Conservation (phyloP, 2,113 vertebrate genomes). For the Myotis lucifugus region DNA sequence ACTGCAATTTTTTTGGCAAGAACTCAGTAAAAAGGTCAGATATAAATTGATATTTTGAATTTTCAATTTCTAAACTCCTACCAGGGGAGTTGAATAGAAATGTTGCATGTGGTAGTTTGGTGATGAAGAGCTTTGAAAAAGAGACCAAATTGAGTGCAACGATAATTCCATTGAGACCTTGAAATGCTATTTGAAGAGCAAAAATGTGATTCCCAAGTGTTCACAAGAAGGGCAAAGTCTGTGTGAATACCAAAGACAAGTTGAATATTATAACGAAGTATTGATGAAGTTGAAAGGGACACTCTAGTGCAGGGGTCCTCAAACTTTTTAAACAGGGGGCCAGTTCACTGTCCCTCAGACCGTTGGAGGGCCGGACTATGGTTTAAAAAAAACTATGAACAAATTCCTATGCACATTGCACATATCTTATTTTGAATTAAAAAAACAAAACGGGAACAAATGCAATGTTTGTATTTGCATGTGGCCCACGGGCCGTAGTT, state of each 20-base stretch:
- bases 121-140: constrained; percentile 9
- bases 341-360: too few relatives aligned
- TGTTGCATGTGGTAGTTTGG: neutral
- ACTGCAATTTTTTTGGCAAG: neutral
- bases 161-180: constrained; percentile 5
- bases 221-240: neutral
- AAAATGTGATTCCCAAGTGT: neutral
- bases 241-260: neutral
- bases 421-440: too few relatives aligned
- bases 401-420: too few relatives aligned
- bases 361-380: too few relatives aligned
- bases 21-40: neutral
- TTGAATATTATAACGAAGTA: neutral
- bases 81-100: neutral
- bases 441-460: too few relatives aligned
- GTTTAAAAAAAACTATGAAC: too few relatives aligned
- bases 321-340: too few relatives aligned
- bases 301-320: neutral
- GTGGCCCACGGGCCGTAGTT: too few relatives aligned
- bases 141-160: neutral
- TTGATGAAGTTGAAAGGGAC: neutral
- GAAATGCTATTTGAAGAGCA: neutral
- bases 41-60: constrained; percentile 5
- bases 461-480: too few relatives aligned
- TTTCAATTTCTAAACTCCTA: neutral